A percentile compares a stretch with the other conserved stretches of the same genome.
phyloP scores from a whole-genome alignment of 2,113 vertebrate species.

The Sinocyclocheilus maitianheensis region DNA sequence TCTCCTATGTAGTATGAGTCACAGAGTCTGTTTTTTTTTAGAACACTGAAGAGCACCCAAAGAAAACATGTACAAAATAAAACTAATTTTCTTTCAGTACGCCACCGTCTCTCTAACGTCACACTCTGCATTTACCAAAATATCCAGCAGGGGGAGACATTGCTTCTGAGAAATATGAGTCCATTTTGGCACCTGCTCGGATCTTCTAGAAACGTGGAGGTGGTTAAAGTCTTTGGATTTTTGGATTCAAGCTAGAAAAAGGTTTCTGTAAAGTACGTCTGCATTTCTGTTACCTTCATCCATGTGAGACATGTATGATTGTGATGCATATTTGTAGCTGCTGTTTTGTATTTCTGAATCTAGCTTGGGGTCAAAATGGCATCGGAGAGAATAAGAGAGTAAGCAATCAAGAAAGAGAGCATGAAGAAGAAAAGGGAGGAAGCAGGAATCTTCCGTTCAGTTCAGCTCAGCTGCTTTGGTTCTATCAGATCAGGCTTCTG shows the following conservation, averaged over 20 bases:
- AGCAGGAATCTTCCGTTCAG: slow-evolving; percentile 32
- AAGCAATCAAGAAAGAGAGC: neutral
- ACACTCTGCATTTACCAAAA: neutral
- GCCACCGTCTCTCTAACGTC: neutral
- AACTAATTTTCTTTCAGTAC: neutral
- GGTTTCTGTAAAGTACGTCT: neutral
- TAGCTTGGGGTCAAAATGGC: slow-evolving; percentile 51
- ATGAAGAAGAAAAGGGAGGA: neutral
- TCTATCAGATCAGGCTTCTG: slow-evolving; percentile 2
- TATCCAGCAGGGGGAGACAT: slow-evolving; percentile 22
- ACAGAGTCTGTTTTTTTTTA: neutral
- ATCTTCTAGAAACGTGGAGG: slow-evolving; percentile 48
- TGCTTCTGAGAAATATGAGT: neutral
- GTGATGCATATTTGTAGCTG: neutral
- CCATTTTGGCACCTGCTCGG: neutral
- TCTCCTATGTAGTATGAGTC: neutral
- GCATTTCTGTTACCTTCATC: neutral
- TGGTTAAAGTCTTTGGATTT: slow-evolving; percentile 59
- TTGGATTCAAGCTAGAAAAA: slow-evolving; percentile 32
- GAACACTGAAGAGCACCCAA: neutral
- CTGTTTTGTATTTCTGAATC: neutral
- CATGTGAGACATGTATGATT: neutral
- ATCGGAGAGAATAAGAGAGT: slow-evolving; percentile 45
- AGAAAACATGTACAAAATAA: neutral
- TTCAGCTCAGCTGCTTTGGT: neutral